Evolutionary conservation across 2,888 invertebrate species (phyloP).

Genomic region (Synanthedon tipuliformis): DNA sequence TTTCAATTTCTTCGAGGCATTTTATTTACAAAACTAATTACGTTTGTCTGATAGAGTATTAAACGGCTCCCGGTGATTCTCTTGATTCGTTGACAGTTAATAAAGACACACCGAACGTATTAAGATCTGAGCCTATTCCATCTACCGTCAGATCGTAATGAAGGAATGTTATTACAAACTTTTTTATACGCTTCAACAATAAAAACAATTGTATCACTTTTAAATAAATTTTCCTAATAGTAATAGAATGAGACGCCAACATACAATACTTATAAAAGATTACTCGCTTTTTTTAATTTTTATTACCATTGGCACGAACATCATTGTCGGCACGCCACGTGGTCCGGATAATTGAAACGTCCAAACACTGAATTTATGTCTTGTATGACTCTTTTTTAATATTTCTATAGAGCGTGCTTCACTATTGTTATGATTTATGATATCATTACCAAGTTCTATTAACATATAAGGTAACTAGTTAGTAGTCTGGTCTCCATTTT

Average conservation of each 20-base stretch:
- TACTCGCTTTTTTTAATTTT: conserved; percentile 46
- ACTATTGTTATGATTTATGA: background rate
- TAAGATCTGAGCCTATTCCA: conserved; percentile 42
- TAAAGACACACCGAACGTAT: conserved; percentile 64
- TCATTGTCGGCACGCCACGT: conserved; percentile 60
- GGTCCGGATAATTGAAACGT: conserved; percentile 66
- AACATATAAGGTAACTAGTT: too few relatives aligned
- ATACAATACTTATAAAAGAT: conserved; percentile 1
- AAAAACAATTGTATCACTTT: background rate
- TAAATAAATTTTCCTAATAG: background rate
- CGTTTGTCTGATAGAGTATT: conserved; percentile 65
- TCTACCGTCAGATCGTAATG: conserved; percentile 43
- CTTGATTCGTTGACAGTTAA: conserved; percentile 66
- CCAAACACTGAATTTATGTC: conserved; percentile 63
- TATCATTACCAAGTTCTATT: too few relatives aligned
- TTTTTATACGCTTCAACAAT: background rate
- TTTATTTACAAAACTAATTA: conserved; percentile 71
- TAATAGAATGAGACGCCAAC: background rate
- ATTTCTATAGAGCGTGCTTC: background rate
- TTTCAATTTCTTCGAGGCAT: conserved; percentile 67
- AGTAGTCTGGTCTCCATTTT: too few relatives aligned
- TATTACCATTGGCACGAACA: conserved; percentile 63
- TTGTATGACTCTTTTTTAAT: conserved; percentile 25
- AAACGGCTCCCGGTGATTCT: conserved; percentile 54
- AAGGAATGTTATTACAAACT: conserved; percentile 33